Percentiles rank a stretch among this genome's conserved stretches.
Evolutionary conservation across 2,113 vertebrate genomes (phyloP).

Genomic region (Saimiri boliviensis): DNA sequence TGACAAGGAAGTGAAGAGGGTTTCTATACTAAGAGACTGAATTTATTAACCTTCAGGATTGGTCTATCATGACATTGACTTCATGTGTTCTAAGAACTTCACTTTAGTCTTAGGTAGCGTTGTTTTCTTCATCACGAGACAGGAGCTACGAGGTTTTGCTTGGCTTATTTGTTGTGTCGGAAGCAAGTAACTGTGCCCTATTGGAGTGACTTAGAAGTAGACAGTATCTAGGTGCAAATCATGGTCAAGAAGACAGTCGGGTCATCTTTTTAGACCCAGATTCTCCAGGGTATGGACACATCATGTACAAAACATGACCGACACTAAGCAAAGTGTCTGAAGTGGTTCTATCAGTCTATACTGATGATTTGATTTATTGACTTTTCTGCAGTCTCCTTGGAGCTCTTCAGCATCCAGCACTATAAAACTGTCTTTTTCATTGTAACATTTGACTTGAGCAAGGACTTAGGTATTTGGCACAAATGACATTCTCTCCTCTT

Average conservation of each 20-base stretch:
- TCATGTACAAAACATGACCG: not conserved
- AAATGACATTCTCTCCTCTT: conserved; percentile 9
- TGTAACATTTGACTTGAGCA: not conserved
- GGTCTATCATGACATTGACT: not conserved
- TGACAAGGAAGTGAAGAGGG: not conserved
- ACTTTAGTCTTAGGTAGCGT: not conserved
- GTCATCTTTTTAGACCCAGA: not conserved
- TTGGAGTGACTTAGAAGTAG: not conserved
- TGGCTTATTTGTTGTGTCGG: not conserved
- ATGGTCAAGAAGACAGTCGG: not conserved
- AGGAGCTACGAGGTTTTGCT: not conserved
- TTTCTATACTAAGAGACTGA: not conserved
- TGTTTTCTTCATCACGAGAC: not conserved
- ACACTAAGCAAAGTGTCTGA: not conserved
- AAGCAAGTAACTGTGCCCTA: not conserved
- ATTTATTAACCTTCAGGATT: not conserved
- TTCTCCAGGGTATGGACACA: not conserved
- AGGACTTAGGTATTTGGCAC: not conserved
- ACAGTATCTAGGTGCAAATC: not conserved
- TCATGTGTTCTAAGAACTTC: not conserved
- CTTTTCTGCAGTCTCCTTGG: not conserved
- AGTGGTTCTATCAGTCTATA: not conserved
- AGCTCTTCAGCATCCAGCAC: not conserved
- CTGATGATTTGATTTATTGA: not conserved
- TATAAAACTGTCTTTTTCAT: not conserved